These are phyloP conservation scores for Neoaliturus tenellus DNA, from an alignment of 2,888 invertebrate genomes.

Conservation along the genomic window DNA sequence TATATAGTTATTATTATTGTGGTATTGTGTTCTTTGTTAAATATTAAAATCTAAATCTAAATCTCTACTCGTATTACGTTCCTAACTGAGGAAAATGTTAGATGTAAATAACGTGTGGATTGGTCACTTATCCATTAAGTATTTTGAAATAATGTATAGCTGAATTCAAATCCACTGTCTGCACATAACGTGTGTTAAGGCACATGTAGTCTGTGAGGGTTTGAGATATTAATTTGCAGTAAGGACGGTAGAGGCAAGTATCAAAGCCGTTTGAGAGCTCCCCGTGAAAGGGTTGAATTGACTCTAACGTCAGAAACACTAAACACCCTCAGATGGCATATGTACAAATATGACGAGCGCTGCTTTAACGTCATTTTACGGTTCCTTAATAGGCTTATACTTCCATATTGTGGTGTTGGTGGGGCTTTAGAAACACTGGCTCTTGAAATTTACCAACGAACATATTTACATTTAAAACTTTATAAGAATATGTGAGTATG, in stretches of 20 bases:
- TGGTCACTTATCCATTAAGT: too few species aligned
- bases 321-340: slow-evolving; percentile 8
- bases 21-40: too few species aligned
- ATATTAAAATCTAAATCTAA: too few species aligned
- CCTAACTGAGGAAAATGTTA: too few species aligned
- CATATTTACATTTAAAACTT: background rate
- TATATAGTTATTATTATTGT: too few species aligned
- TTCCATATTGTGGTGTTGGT: background rate
- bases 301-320: background rate
- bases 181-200: too few species aligned
- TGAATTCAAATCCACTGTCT: too few species aligned
- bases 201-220: background rate
- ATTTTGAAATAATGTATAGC: too few species aligned
- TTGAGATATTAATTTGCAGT: slow-evolving; percentile 1
- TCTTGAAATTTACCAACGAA: background rate
- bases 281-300: background rate
- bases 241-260: background rate
- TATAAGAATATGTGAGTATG: too few species aligned
- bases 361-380: slow-evolving; percentile 5
- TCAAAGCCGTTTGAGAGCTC: background rate
- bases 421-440: background rate
- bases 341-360: background rate
- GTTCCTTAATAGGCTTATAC: background rate
- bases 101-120: too few species aligned
- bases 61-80: too few species aligned